A percentile compares a stretch with the other conserved stretches of the same genome.
phyloP scores from a whole-genome alignment of 2,113 vertebrate genomes.

The Lophotis ruficrista region DNA sequence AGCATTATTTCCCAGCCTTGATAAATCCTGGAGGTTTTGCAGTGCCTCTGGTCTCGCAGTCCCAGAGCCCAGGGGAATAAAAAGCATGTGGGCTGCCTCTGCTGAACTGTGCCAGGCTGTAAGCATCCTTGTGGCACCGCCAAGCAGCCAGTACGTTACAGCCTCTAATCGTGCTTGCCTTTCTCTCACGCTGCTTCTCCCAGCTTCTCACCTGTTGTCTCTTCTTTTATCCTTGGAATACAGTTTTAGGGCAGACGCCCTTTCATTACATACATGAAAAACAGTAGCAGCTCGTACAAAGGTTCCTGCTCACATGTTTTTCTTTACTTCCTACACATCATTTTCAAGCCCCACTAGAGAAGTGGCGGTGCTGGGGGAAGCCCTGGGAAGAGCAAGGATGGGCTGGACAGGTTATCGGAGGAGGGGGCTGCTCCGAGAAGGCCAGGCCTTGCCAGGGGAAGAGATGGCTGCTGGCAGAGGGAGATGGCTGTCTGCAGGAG shows the following conservation, averaged over 20 bases:
- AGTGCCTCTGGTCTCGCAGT: neutral
- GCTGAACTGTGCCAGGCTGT: neutral
- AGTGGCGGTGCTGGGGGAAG: neutral
- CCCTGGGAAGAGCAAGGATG: neutral
- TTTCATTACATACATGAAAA: rapidly evolving
- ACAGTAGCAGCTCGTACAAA: neutral
- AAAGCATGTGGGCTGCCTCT: rapidly evolving
- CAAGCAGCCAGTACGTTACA: too few species aligned
- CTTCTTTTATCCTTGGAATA: neutral
- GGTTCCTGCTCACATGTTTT: neutral
- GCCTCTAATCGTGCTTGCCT: neutral
- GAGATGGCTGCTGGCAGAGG: neutral
- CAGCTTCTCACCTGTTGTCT: neutral
- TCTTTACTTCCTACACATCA: rapidly evolving
- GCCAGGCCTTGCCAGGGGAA: rapidly evolving
- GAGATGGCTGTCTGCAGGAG: neutral
- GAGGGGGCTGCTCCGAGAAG: neutral
- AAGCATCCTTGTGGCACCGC: neutral
- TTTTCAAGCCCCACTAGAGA: rapidly evolving
- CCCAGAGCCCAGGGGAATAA: rapidly evolving
- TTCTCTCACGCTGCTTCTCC: neutral
- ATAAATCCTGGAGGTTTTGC: neutral
- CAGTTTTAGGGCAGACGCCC: neutral
- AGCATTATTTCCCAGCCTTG: neutral
- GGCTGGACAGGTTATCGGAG: neutral